Base-by-base conservation (phyloP, 2,797 vertebrate genomes). In the Gymnodraco acuticeps region DNA sequence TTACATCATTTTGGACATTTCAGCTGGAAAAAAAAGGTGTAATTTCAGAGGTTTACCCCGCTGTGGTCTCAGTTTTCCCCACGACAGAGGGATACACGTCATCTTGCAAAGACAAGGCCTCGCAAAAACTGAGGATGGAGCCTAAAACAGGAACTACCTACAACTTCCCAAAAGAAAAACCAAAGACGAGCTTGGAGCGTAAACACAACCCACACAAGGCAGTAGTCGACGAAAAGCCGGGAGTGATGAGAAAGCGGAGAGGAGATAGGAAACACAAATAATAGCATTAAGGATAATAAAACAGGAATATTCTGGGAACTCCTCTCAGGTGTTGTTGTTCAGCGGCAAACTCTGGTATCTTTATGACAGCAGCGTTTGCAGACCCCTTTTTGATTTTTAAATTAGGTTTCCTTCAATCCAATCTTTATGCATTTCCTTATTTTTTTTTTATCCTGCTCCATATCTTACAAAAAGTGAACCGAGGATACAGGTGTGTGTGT, bases 21-120 rank as follows among this genome's bases (percentile, higher is more conserved):
- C 10, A 38, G 38, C 31, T 45, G 23, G 47, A 33, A 20, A 45
- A 38, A 38, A 41, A 11, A 45, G 55, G 68, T 43, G 71, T 55
- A 46, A 42, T 23, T 52, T 69, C n/a, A 43, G 72, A 85, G 77
- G 2, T 58, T 84, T 69, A 78, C 76, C 81, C 76, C 6, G 70
- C 86, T 3, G 85, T 67, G 83, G 95, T 94, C 95, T 96, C 94
- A 87, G 93, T 91, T 93, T 94, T 94, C 94, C 94, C 95, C 95
- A 91, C 93, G 88, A 94, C 92, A 86, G 80, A 93, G 94, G 88
- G 95, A 95, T 94, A 95, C 95, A 91, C 92, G 92, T 95, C 95
- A 92, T 95, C 87, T 86, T 95, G 94, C 94, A 96, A 97, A 97
- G 96, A 96, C 96, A 95, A 91, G 84, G 96, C 96, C 96, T 98